A percentile compares a stretch with the other conserved stretches of the same genome.
These are phyloP conservation scores for Pygoscelis antarcticus DNA, from an alignment of 2,113 vertebrate species.

Conservation along the genomic window DNA sequence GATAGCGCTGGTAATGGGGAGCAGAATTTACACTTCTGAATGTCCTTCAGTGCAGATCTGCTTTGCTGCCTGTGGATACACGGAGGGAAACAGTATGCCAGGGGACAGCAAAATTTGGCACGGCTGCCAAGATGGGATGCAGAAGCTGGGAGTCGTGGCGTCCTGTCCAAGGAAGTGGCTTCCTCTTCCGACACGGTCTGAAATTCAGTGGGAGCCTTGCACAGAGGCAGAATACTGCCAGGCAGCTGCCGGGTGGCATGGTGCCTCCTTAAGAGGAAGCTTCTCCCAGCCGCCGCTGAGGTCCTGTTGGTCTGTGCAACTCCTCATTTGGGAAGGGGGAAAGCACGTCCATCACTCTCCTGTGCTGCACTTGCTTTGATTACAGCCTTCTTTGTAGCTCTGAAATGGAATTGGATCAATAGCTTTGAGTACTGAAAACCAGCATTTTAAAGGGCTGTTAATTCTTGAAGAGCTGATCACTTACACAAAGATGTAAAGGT, in stretches of 20 bases:
- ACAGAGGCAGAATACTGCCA: neutral
- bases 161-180: neutral
- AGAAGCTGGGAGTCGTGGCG: accelerated
- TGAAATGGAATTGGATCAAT: neutral
- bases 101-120: neutral
- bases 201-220: neutral
- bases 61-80: neutral
- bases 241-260: neutral
- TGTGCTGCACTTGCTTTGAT: neutral
- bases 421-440: neutral
- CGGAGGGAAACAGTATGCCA: neutral
- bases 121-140: neutral
- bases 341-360: neutral
- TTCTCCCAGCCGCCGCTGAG: neutral
- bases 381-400: neutral
- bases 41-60: neutral
- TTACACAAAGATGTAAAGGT: neutral
- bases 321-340: neutral
- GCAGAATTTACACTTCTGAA: neutral
- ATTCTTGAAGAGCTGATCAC: neutral
- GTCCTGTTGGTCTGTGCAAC: neutral
- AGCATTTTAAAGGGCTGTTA: neutral
- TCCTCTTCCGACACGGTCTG: neutral
- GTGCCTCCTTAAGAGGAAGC: neutral
- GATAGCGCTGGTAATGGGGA: neutral